Evolutionary conservation across 2,797 vertebrate genomes (phyloP).

Genomic region (Glyptemys insculpta): DNA sequence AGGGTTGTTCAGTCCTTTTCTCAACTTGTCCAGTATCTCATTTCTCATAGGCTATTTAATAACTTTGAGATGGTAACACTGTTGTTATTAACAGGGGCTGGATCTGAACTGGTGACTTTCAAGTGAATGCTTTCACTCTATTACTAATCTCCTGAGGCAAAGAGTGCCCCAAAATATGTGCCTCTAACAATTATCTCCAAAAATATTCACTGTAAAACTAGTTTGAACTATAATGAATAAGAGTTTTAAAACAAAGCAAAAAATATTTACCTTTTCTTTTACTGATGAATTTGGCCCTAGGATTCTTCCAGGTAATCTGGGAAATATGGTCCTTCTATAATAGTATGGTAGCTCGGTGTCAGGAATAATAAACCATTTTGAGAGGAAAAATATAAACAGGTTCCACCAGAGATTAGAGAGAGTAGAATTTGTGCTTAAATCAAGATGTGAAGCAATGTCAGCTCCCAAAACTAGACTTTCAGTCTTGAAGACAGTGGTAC

Average conservation of each 20-base stretch:
- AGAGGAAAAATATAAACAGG: constrained; percentile 30
- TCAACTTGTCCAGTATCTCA: not conserved
- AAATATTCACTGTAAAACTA: not conserved
- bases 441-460: constrained; percentile 39
- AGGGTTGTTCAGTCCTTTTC: not conserved
- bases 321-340: constrained; percentile 28
- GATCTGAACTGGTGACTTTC: not conserved
- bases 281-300: not conserved
- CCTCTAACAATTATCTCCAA: not conserved
- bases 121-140: not conserved
- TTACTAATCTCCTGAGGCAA: not conserved
- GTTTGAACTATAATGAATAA: not conserved
- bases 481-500: constrained; percentile 29
- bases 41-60: not conserved
- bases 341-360: constrained; percentile 3
- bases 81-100: not conserved
- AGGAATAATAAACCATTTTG: constrained; percentile 44
- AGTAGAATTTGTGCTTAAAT: constrained; percentile 42
- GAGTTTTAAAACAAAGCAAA: not conserved
- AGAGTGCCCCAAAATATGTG: not conserved
- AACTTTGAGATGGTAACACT: not conserved
- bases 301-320: constrained; percentile 30
- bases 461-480: constrained; percentile 49
- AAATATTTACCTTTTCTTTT: not conserved
- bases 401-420: constrained; percentile 51